Conservation (phyloP, 2,113 vertebrate species). For the Tragelaphus strepsiceros region DNA sequence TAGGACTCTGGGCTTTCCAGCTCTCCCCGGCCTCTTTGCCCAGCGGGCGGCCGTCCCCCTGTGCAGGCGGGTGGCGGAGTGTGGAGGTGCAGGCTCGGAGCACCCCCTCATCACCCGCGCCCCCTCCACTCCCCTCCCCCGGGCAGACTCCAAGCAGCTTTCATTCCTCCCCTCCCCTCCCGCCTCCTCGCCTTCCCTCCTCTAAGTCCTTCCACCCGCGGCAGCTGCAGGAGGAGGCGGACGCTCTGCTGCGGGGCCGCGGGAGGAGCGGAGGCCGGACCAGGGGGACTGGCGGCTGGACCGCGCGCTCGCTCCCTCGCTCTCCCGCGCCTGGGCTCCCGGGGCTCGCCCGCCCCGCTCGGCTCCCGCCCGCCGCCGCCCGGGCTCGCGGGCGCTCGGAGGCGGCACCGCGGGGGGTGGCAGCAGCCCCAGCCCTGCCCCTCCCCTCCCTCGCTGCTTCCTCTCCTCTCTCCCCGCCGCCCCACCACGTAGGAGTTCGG, state of each 20-base stretch:
- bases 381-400: fast-evolving
- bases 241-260: conserved; percentile 18
- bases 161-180: conserved; percentile 67
- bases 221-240: conserved; percentile 51
- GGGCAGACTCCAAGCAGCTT: conserved; percentile 58
- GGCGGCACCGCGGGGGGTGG: conserved; percentile 30
- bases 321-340: not conserved
- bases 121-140: conserved; percentile 47
- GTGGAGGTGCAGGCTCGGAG: conserved; percentile 52
- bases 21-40: not conserved
- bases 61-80: conserved; percentile 61
- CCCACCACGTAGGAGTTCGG: conserved; percentile 56
- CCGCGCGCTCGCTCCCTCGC: not conserved
- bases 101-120: conserved; percentile 62
- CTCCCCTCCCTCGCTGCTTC: not conserved
- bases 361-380: not conserved
- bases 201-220: conserved; percentile 3
- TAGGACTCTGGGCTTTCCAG: not conserved
- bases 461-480: conserved; percentile 39
- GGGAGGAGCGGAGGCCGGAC: not conserved
- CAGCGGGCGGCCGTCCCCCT: not conserved
- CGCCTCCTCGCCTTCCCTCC: conserved; percentile 36
- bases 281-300: not conserved
- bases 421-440: conserved; percentile 25
- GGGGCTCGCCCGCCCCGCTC: not conserved